Evolutionary conservation across 2,888 invertebrate species (phyloP).

Genomic region (Pheosia tremula): DNA sequence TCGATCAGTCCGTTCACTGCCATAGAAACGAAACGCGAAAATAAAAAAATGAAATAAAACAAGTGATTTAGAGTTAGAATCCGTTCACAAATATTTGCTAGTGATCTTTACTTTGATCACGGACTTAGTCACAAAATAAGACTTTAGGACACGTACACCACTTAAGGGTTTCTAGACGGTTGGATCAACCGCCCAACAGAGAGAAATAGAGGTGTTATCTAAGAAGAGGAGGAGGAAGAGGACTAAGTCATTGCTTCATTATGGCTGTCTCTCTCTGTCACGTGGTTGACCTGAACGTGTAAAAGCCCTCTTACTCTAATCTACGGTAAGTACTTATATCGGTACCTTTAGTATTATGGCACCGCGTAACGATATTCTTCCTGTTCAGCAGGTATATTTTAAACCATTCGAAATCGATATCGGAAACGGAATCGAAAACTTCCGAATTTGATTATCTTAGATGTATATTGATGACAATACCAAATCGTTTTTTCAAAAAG

Average conservation of each 20-base stretch:
- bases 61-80: constrained; percentile 4
- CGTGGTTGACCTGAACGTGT: no score
- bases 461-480: no score
- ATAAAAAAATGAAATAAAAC: constrained; percentile 1
- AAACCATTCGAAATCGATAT: no score
- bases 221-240: no score
- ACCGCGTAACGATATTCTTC: constrained; percentile 30
- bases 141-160: constrained; percentile 40
- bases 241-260: no score
- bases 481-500: no score
- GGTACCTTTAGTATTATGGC: constrained; percentile 30
- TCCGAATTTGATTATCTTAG: no score
- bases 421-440: no score
- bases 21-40: not conserved
- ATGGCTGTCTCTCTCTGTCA: no score
- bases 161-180: not conserved
- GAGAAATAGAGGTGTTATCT: no score
- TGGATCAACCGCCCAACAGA: no score
- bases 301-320: not conserved
- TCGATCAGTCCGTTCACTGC: not conserved
- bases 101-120: constrained; percentile 27
- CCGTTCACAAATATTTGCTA: constrained; percentile 21
- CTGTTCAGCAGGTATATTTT: constrained; percentile 14
- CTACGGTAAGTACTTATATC: constrained; percentile 1
- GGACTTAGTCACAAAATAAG: constrained; percentile 43